These are phyloP conservation scores for Apis cerana DNA, from an alignment of 1,140 invertebrate species.

Conservation along the genomic window DNA sequence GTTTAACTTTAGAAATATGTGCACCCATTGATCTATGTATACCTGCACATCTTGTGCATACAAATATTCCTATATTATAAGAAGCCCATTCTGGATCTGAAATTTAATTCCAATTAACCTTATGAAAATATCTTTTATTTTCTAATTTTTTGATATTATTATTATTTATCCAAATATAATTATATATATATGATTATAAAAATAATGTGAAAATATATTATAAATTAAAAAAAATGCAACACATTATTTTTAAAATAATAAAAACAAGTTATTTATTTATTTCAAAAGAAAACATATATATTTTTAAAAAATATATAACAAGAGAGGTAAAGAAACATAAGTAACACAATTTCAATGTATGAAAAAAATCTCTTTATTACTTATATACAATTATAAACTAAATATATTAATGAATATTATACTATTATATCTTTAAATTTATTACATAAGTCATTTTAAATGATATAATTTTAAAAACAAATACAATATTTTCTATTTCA, in stretches of 20 bases:
- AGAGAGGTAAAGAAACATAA: constrained; percentile 34
- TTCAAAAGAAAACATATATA: not conserved
- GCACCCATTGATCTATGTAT: constrained; percentile 92
- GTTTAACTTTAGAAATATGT: constrained; percentile 94
- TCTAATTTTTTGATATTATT: not conserved
- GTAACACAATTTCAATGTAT: constrained; percentile 7
- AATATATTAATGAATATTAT: constrained; percentile 4
- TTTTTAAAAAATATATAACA: not conserved
- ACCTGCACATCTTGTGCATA: constrained; percentile 91
- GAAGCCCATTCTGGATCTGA: constrained; percentile 95
- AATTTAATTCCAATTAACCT: constrained; percentile 66
- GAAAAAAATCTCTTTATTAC: constrained; percentile 34
- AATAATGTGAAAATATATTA: no score
- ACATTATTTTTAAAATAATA: not conserved
- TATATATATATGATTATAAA: no score
- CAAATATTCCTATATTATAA: constrained; percentile 94
- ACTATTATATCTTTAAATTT: not conserved
- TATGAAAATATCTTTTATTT: constrained; percentile 2
- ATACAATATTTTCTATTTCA: not conserved
- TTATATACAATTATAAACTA: constrained; percentile 17
- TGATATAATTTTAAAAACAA: not conserved
- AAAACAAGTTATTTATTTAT: not conserved
- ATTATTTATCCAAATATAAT: not conserved
- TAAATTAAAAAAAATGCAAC: not conserved
- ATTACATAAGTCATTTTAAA: constrained; percentile 7